phyloP scores from a whole-genome alignment of 2,797 vertebrate species.

The Halcyon leucocephala region DNA sequence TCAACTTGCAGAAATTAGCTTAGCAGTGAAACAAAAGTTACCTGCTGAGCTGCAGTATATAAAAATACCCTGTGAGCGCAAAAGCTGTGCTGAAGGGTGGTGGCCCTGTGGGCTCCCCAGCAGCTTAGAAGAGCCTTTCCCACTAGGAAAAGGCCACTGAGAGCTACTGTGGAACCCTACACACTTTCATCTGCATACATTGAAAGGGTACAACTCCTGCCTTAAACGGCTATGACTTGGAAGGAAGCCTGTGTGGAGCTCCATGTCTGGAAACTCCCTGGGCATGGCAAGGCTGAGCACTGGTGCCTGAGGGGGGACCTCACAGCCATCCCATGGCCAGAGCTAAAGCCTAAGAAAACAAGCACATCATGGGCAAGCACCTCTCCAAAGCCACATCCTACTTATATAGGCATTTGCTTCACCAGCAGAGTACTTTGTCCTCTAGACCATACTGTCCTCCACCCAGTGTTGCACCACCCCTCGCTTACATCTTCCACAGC shows the following conservation, averaged over 20 bases:
- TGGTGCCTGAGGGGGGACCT: neutral
- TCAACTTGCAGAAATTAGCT: neutral
- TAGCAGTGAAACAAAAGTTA: neutral
- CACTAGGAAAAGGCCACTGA: neutral
- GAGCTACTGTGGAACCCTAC: neutral
- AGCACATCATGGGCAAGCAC: fast-evolving
- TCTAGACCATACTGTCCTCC: neutral
- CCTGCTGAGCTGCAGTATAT: neutral
- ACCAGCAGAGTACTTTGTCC: neutral
- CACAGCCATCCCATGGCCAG: neutral
- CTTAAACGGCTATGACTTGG: neutral
- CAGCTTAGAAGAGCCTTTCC: neutral
- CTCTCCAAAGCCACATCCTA: neutral
- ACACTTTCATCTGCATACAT: fast-evolving
- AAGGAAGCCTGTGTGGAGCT: neutral
- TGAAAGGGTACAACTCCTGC: neutral
- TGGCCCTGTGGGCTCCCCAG: neutral
- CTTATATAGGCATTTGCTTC: too few relatives aligned
- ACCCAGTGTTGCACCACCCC: neutral
- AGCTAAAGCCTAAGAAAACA: neutral
- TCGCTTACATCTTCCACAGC: neutral
- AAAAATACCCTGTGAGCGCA: neutral
- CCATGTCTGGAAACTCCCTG: neutral
- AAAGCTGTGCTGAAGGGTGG: neutral
- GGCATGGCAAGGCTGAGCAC: fast-evolving